A percentile compares a stretch with the other conserved stretches of the same genome.
phyloP scores from a whole-genome alignment of 2,888 invertebrate species.

The Erebia epiphron region DNA sequence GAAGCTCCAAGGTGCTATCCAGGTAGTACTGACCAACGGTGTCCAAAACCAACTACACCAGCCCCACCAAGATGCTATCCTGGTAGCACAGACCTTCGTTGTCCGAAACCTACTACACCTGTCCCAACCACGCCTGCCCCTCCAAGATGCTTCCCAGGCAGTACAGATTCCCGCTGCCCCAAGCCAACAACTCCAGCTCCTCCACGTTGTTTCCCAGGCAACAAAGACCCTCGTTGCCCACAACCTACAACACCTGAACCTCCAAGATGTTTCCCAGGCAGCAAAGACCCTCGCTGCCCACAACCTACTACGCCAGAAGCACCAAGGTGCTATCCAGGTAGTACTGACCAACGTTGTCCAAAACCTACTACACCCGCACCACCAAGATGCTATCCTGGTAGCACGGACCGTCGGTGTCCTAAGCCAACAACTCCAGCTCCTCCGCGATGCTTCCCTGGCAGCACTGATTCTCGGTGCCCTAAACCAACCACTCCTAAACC shows the following conservation, averaged over 20 bases:
- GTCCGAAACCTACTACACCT: constrained; percentile 5
- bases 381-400: constrained; percentile 53
- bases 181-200: constrained; percentile 22
- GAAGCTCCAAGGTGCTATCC: constrained; percentile 25
- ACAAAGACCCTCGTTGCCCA: constrained; percentile 32
- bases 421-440: constrained; percentile 28
- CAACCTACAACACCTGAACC: constrained; percentile 19
- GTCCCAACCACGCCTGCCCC: constrained; percentile 6
- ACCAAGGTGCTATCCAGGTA: constrained; percentile 60
- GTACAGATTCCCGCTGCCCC: constrained; percentile 18
- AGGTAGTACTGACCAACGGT: constrained; percentile 43
- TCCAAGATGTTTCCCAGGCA: constrained; percentile 33
- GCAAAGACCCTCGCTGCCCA: constrained; percentile 49
- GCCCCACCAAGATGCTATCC: background rate
- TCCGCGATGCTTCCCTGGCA: constrained; percentile 19
- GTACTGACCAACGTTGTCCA: constrained; percentile 60
- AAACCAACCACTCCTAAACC: constrained; percentile 36
- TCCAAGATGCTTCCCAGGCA: constrained; percentile 27
- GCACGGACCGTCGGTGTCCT: constrained; percentile 52
- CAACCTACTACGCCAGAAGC: constrained; percentile 48
- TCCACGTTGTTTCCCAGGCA: constrained; percentile 35
- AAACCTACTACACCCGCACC: constrained; percentile 45
- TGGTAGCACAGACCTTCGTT: background rate
- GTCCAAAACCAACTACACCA: constrained; percentile 26
- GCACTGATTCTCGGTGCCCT: background rate